Conservation (phyloP, 2,888 invertebrate genomes). For the Cosmopolites sordidus region DNA sequence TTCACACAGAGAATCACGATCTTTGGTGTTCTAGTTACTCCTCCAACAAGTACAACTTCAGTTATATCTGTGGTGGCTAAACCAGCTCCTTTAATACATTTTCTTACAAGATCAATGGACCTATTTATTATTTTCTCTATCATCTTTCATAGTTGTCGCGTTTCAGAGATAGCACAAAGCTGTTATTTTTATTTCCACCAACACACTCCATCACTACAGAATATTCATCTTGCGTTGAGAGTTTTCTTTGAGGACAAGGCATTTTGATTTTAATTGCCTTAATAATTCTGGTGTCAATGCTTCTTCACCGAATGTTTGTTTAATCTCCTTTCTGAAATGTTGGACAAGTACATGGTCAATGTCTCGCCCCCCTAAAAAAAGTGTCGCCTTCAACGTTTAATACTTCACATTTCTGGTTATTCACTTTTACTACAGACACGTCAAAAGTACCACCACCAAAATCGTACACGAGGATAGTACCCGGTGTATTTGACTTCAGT, state of each 20-base stretch:
- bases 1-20: slow-evolving; percentile 27
- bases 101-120: slow-evolving; percentile 28
- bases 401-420: slow-evolving; percentile 24
- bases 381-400: slow-evolving; percentile 31
- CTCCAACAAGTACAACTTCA: slow-evolving; percentile 36
- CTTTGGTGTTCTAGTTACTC: slow-evolving; percentile 36
- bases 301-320: neutral
- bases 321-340: slow-evolving; percentile 14
- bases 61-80: slow-evolving; percentile 29
- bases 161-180: slow-evolving; percentile 19
- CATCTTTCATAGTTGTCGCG: slow-evolving; percentile 32
- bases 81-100: slow-evolving; percentile 27
- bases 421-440: slow-evolving; percentile 29
- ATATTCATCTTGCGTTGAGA: slow-evolving; percentile 16
- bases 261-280: neutral
- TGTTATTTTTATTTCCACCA: slow-evolving; percentile 27
- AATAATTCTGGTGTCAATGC: neutral
- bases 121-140: slow-evolving; percentile 25
- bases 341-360: slow-evolving; percentile 30
- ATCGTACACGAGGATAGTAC: slow-evolving; percentile 30
- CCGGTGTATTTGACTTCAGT: slow-evolving; percentile 15
- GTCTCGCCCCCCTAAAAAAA: slow-evolving; percentile 36
- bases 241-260: slow-evolving; percentile 21
- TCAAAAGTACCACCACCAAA: slow-evolving; percentile 36
- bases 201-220: slow-evolving; percentile 20